A percentile compares a stretch with the other conserved stretches of the same genome.
phyloP scores from a whole-genome alignment of 2,888 invertebrate species.

The Mythimna vitellina region DNA sequence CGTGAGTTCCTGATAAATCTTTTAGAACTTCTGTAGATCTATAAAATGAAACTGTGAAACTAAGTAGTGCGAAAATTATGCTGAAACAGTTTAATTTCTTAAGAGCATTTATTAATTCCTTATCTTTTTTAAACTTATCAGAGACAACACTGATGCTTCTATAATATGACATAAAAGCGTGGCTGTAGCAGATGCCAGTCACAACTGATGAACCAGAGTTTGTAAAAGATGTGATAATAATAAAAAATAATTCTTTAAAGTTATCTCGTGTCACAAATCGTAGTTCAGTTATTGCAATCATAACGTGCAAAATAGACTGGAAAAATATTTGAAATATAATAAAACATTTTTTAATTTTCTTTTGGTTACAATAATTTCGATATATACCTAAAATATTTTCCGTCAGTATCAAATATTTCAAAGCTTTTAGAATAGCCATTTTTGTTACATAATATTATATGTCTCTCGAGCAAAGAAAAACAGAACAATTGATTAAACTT shows the following conservation, averaged over 20 bases:
- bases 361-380: constrained; percentile 13
- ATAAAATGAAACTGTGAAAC: neutral
- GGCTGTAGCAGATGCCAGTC: neutral
- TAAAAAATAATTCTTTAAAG: too few species aligned
- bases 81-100: constrained; percentile 1
- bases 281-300: neutral
- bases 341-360: constrained; percentile 2
- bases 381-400: constrained; percentile 18
- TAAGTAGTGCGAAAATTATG: too few species aligned
- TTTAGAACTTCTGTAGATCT: neutral
- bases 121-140: neutral
- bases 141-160: neutral
- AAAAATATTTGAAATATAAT: constrained; percentile 8
- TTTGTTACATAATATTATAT: too few species aligned
- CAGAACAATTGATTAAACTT: too few species aligned
- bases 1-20: neutral
- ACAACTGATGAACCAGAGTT: neutral
- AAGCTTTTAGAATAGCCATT: too few species aligned
- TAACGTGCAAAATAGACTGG: neutral
- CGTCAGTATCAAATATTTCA: too few species aligned
- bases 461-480: too few species aligned
- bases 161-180: neutral
- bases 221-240: too few species aligned
- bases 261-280: neutral
- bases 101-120: neutral